Evolutionary conservation across 2,797 vertebrate species (phyloP), one percentile per base, ranked within the genome.

Genomic region (Molossus molossus): DNA sequence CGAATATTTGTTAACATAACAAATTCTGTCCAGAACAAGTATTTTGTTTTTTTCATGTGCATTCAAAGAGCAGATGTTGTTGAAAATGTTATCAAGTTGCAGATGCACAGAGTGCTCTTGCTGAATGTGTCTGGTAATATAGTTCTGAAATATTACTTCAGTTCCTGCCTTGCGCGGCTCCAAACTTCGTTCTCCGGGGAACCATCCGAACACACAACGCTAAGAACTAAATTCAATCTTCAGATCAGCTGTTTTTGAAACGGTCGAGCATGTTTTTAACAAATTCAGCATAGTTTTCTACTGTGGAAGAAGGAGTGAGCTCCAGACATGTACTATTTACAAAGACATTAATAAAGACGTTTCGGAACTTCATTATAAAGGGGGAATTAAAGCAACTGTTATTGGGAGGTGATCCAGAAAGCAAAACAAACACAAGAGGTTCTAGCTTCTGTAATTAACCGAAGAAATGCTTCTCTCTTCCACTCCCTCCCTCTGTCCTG

Each of bases 1-100:
- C 53, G 93, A 73, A 40, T 96, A 88, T 92, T 96, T 96, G 69
- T 96, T 94, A 87, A 94, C 72, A 95, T 83, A 86, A 81, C 87
- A 80, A 40, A 64, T 83, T 83, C 84, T 94, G 81, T 86, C 33
- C 58, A 91, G 95, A 94, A 64, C 79, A 87, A 94, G 80, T 70
- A 79, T 91, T 95, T 84, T 4, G 6, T 69, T 64, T 70, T 67
- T 83, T 48, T 57, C 27, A 90, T 21, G 81, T 89, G 60, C 85
- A 18, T 76, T 67, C 73, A 55, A 65, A 86, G 53, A 96, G 77
- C 96, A 97, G 96, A 97, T 95, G 84, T 67, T 64, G 6, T 58
- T 58, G 87, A 83, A 73, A 95, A 82, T 48, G 93, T 90, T 92
- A 90, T 45, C 75, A 76, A 87, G 84, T 75, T 79, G 76, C 18